phyloP scores from a whole-genome alignment of 2,888 invertebrate species.

The Phaedon cochleariae region DNA sequence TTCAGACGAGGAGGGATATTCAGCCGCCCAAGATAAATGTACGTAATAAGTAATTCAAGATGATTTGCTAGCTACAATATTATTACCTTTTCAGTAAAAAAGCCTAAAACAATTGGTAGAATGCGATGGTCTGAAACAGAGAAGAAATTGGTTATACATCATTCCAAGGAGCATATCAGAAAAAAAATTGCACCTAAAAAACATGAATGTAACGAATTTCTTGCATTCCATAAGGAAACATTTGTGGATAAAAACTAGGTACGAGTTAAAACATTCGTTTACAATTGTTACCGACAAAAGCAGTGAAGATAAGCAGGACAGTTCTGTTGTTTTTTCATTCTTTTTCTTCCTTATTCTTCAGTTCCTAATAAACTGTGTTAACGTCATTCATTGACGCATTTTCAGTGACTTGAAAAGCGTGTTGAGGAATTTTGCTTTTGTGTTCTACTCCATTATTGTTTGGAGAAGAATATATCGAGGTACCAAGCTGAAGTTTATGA shows the following conservation, averaged over 20 bases:
- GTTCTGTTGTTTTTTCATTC: no score
- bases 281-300: background rate
- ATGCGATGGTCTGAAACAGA: background rate
- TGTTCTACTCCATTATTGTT: no score
- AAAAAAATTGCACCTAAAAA: conserved; percentile 4
- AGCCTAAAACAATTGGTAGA: no score
- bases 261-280: background rate
- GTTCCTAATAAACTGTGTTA: no score
- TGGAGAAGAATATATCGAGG: no score
- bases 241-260: background rate
- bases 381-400: no score
- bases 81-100: background rate
- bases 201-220: background rate
- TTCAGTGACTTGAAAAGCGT: no score
- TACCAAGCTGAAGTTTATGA: no score
- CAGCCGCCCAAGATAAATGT: background rate
- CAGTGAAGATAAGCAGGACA: no score
- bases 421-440: no score
- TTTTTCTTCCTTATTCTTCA: no score
- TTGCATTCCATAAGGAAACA: background rate
- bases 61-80: background rate
- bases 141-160: background rate
- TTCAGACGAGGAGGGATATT: background rate
- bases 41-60: background rate
- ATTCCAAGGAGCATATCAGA: background rate